These are phyloP conservation scores for Ailurus styani DNA, from an alignment of 2,113 vertebrate genomes.

Conservation along the genomic window DNA sequence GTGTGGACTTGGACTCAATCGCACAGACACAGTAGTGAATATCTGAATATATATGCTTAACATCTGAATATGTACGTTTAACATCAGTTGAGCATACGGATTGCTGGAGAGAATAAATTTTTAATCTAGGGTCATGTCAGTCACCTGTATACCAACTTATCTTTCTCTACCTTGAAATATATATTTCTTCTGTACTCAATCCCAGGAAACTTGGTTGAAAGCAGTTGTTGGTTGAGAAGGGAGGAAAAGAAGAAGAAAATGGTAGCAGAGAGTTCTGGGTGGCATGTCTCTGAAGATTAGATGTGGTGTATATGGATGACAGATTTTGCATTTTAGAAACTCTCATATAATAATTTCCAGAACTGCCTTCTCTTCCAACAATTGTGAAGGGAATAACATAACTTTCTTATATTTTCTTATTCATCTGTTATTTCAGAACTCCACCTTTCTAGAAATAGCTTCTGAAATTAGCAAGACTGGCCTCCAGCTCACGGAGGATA, in stretches of 20 bases:
- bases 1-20: not conserved
- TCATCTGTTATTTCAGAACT: slow-evolving; percentile 14
- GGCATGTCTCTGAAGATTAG: not conserved
- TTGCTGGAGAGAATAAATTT: not conserved
- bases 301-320: not conserved
- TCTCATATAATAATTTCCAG: slow-evolving; percentile 4
- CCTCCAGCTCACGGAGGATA: not conserved
- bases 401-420: not conserved
- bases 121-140: not conserved
- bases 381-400: not conserved
- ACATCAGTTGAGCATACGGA: not conserved
- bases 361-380: not conserved
- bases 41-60: not conserved
- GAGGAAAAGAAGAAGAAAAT: not conserved
- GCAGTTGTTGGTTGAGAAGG: not conserved
- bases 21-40: not conserved
- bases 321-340: not conserved
- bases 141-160: not conserved
- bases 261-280: not conserved
- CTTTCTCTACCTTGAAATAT: not conserved
- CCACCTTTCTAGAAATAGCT: slow-evolving; percentile 30
- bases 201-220: slow-evolving; percentile 12
- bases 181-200: slow-evolving; percentile 3
- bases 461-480: not conserved
- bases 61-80: not conserved